Evolutionary conservation across 1,140 invertebrate species (phyloP), one percentile per base, ranked within the genome.

Genomic region (Phortica variegata): DNA sequence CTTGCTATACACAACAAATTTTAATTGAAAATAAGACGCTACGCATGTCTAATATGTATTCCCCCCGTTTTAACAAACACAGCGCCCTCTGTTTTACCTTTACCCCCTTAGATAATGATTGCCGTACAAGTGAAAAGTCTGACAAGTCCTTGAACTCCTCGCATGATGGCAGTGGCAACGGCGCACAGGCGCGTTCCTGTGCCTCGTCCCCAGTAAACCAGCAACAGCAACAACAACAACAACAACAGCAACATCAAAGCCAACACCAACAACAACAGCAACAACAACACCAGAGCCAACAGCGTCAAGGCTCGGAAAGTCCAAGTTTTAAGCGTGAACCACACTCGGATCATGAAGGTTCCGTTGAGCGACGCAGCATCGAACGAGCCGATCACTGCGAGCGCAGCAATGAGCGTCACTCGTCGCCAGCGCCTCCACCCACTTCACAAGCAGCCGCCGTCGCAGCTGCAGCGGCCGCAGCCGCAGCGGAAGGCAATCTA

Each of bases 261-360:
- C 47, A 39, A 29, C 33, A 41, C 15, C 51, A 53, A 9, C 45
- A 54, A 20, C 47, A 54, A 36, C 52, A 54, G 15, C 47, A 39
- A 29, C 33, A 41, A 21, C 51, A 53, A 31, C 33, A 43, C 5
- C 39, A 47, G 12, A 40, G 37, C 13, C 52, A 54, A 31, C 54
- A 45, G 26, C 53, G 31, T 42, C 49, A 53, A 20, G 66, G 57
- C 33, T 61, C 72, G 16, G 65, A 70, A 32, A 73, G 72, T 43
- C 72, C 61, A 44, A 63, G 59, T 37, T 75, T 74, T 26, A 74
- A 74, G 32, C 58, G 71, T 36, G 71, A 74, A 32, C 71, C 71
- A 0, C 62, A 71, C 21, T 71, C 65, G 26, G 71, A 74, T 50
- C 71, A 78, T 77, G 79, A 77, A 78, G 75, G 58, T 71, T 77